Conservation (phyloP, 92 coral and sea anemone genomes). For the Phenganax stokvisi region DNA sequence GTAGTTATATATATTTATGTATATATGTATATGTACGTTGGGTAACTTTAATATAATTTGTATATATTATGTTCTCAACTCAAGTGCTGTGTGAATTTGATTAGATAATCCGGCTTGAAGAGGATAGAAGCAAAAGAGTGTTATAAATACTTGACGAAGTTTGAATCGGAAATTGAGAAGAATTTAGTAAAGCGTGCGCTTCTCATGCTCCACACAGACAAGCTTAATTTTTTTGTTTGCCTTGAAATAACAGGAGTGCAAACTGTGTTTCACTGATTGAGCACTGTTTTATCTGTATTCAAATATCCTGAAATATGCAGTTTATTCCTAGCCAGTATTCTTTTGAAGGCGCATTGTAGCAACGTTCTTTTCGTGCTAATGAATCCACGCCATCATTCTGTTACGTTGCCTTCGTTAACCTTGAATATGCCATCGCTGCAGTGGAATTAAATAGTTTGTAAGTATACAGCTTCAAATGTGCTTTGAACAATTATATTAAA, state of each 20-base stretch:
- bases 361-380: too few species aligned
- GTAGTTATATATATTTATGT: neutral
- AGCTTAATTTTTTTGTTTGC: neutral
- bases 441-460: too few species aligned
- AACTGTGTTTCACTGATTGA: neutral
- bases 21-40: too few species aligned
- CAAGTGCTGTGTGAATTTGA: constrained; percentile 10
- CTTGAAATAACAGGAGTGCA: neutral
- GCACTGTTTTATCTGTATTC: too few species aligned
- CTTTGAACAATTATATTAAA: too few species aligned
- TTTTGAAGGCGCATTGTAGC: too few species aligned
- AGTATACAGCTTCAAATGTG: too few species aligned
- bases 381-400: too few species aligned
- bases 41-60: neutral
- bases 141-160: neutral
- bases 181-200: neutral
- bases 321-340: too few species aligned
- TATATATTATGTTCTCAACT: neutral
- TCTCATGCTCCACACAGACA: neutral
- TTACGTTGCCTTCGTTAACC: too few species aligned
- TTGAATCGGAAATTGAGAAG: neutral
- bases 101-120: neutral
- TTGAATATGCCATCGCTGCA: too few species aligned
- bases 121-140: neutral
- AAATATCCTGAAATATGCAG: too few species aligned